Evolutionary conservation across 2,797 vertebrate genomes (phyloP).

Genomic region (Sebastes paucispinis): DNA sequence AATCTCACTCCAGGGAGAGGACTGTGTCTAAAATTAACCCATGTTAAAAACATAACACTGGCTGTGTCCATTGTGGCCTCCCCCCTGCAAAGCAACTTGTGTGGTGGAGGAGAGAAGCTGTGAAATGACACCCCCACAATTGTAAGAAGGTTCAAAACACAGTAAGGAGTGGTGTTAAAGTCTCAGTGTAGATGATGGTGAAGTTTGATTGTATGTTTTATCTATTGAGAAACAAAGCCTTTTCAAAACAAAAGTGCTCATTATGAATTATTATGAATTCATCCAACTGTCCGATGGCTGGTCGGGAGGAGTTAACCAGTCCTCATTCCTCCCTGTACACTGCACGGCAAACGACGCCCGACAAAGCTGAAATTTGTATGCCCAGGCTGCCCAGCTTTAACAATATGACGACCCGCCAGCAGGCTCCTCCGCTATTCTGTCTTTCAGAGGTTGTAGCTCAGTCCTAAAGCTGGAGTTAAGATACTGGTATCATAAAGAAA

Average conservation of each 20-base stretch:
- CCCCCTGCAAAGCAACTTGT: constrained; percentile 21
- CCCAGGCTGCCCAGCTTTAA: too few relatives aligned
- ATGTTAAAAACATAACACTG: constrained; percentile 67
- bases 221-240: not conserved
- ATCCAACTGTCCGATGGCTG: too few relatives aligned
- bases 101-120: constrained; percentile 8
- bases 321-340: fast-evolving
- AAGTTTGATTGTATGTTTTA: not conserved
- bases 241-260: not conserved
- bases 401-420: too few relatives aligned
- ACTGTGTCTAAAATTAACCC: constrained; percentile 77
- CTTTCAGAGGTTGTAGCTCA: too few relatives aligned
- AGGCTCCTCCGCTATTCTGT: too few relatives aligned
- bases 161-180: not conserved
- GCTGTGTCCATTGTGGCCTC: constrained; percentile 18
- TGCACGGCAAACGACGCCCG: too few relatives aligned
- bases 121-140: not conserved
- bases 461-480: too few relatives aligned
- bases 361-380: too few relatives aligned
- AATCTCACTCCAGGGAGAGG: constrained; percentile 77
- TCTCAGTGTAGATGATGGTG: not conserved
- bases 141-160: not conserved
- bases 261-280: not conserved
- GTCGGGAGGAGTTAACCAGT: too few relatives aligned
- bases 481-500: too few relatives aligned